A percentile compares a stretch with the other conserved stretches of the same genome.
These are phyloP conservation scores for Tupaia tana DNA, from an alignment of 2,113 vertebrate species.

Conservation along the genomic window DNA sequence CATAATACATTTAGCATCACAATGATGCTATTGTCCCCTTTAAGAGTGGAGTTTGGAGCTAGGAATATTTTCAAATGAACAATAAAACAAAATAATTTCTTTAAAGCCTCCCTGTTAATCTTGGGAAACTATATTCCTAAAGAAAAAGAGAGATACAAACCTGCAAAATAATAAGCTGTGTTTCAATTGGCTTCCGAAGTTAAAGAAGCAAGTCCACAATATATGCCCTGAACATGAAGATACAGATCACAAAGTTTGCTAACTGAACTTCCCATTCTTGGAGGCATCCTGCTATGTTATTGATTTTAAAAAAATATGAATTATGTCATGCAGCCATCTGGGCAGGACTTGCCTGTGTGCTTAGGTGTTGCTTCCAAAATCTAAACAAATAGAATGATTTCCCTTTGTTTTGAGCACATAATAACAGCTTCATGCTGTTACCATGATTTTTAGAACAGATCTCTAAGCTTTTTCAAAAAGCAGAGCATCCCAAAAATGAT, in stretches of 20 bases:
- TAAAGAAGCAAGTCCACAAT: background rate
- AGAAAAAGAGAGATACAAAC: background rate
- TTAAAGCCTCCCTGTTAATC: background rate
- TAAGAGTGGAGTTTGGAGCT: background rate
- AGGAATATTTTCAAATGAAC: background rate
- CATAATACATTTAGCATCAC: too few relatives aligned
- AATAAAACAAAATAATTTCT: background rate
- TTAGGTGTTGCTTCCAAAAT: background rate
- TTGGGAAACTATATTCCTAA: background rate
- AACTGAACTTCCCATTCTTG: background rate
- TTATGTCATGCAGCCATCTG: background rate
- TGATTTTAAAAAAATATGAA: background rate
- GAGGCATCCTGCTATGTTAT: background rate
- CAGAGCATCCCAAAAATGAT: constrained; percentile 40
- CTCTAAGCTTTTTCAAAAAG: constrained; percentile 32
- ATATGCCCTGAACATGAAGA: background rate
- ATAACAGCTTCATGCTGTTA: background rate
- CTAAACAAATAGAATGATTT: constrained; percentile 34
- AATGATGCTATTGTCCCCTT: too few relatives aligned
- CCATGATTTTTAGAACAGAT: background rate
- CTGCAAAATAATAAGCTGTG: background rate
- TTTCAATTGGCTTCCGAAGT: background rate
- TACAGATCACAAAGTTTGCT: background rate
- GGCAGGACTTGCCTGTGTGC: background rate
- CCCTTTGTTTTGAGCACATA: constrained; percentile 6